Evolutionary conservation across 2,113 vertebrate species (phyloP).

Genomic region (Halichoeres trimaculatus): DNA sequence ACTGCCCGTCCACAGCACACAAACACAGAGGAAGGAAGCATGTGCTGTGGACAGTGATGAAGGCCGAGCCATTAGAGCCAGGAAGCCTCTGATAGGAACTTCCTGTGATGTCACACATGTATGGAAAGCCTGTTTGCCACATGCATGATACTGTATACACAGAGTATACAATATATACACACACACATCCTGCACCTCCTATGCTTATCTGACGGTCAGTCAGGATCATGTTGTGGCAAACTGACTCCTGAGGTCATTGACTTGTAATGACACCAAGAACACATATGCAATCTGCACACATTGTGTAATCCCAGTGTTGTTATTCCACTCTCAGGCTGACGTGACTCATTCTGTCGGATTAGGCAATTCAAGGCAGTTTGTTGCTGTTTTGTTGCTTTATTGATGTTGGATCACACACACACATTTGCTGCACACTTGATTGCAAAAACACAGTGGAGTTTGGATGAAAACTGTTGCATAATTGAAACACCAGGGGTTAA

Average conservation of each 20-base stretch:
- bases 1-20: conserved; percentile 34
- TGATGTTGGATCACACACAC: conserved; percentile 32
- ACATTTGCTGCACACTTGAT: not conserved
- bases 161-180: not conserved
- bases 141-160: not conserved
- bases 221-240: conserved; percentile 21
- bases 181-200: conserved; percentile 24
- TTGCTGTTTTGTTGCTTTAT: conserved; percentile 27
- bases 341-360: conserved; percentile 25
- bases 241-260: not conserved
- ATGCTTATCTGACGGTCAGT: not conserved
- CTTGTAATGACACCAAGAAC: conserved; percentile 27
- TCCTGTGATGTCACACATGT: conserved; percentile 54
- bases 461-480: not conserved
- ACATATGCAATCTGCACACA: conserved; percentile 8
- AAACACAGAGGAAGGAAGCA: conserved; percentile 62
- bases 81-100: conserved; percentile 62
- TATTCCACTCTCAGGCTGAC: not conserved
- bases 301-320: conserved; percentile 28
- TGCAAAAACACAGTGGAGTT: not conserved
- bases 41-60: conserved; percentile 54
- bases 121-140: not conserved
- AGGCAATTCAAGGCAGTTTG: not conserved
- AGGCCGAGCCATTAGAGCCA: conserved; percentile 64
- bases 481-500: not conserved